Conservation (phyloP, 2,113 vertebrate species). For the Lepus timidus region DNA sequence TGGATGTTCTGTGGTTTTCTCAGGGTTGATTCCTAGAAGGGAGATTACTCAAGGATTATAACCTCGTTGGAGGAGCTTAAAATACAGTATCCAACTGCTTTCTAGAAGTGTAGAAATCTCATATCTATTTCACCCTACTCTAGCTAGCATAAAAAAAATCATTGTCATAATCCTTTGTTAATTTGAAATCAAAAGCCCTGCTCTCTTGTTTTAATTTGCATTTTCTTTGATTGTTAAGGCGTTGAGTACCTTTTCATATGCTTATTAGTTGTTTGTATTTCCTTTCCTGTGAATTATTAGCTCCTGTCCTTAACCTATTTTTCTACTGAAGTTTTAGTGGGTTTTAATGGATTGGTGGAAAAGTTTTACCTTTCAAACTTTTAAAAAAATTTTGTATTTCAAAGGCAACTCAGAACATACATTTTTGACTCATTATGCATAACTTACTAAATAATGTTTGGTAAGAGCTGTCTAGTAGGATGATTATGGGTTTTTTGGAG, state of each 20-base stretch:
- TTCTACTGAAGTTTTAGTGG: constrained; percentile 52
- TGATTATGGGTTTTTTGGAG: constrained; percentile 22
- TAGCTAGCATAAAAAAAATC: not conserved
- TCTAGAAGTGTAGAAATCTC: not conserved
- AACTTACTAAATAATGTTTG: constrained; percentile 68
- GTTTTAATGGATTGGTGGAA: constrained; percentile 69
- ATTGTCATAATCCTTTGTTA: not conserved
- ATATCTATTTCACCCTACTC: not conserved
- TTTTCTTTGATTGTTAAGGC: constrained; percentile 65
- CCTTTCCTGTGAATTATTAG: constrained; percentile 63
- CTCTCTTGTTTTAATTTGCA: constrained; percentile 62
- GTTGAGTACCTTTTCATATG: constrained; percentile 66
- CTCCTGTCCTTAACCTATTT: constrained; percentile 52
- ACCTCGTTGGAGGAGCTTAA: not conserved
- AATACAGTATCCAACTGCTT: not conserved
- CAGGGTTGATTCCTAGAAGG: not conserved
- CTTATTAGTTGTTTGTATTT: constrained; percentile 69
- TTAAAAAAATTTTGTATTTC: constrained; percentile 53
- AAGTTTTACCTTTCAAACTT: constrained; percentile 60
- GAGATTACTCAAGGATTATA: not conserved
- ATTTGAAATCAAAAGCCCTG: not conserved
- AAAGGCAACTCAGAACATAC: constrained; percentile 72
- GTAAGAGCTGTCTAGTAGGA: constrained; percentile 35
- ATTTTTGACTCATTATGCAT: constrained; percentile 56
- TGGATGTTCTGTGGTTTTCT: not conserved